Conservation (phyloP, 1,140 invertebrate species). For the Tenebrio molitor region DNA sequence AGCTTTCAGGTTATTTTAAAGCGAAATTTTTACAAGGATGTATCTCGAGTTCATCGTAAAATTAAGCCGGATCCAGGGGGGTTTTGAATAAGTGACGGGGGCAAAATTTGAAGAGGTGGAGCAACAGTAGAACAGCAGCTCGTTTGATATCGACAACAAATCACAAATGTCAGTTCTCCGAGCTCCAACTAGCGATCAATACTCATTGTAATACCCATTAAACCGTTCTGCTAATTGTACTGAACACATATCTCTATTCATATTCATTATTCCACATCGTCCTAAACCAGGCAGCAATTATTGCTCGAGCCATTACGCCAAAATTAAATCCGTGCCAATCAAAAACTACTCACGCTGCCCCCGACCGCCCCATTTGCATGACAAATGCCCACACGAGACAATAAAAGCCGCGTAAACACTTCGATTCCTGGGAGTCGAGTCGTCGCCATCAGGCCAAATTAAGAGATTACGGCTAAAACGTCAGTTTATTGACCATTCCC, state of each 20-base stretch:
- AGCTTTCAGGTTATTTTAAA: constrained; percentile 40
- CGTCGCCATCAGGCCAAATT: constrained; percentile 17
- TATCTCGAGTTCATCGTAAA: constrained; percentile 50
- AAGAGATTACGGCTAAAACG: constrained; percentile 26
- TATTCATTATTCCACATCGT: constrained; percentile 48
- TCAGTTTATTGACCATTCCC: constrained; percentile 27
- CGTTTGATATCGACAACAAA: constrained; percentile 58
- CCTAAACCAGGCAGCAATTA: constrained; percentile 44
- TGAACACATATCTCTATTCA: constrained; percentile 42
- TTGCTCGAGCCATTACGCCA: constrained; percentile 48
- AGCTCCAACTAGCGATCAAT: constrained; percentile 55
- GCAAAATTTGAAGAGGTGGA: constrained; percentile 43
- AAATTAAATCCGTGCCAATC: constrained; percentile 48
- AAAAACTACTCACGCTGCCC: constrained; percentile 14
- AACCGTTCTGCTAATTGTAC: constrained; percentile 58
- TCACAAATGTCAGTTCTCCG: constrained; percentile 57
- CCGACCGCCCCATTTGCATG: neutral
- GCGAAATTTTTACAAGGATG: constrained; percentile 48
- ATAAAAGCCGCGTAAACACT: constrained; percentile 20
- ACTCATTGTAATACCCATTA: constrained; percentile 58
- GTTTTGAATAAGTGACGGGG: constrained; percentile 50
- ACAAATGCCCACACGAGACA: constrained; percentile 29
- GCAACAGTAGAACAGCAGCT: constrained; percentile 43
- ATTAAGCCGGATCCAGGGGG: constrained; percentile 49
- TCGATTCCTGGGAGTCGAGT: constrained; percentile 5